These are phyloP conservation scores for Medauroidea extradentata DNA, from an alignment of 1,140 invertebrate species.

Conservation along the genomic window DNA sequence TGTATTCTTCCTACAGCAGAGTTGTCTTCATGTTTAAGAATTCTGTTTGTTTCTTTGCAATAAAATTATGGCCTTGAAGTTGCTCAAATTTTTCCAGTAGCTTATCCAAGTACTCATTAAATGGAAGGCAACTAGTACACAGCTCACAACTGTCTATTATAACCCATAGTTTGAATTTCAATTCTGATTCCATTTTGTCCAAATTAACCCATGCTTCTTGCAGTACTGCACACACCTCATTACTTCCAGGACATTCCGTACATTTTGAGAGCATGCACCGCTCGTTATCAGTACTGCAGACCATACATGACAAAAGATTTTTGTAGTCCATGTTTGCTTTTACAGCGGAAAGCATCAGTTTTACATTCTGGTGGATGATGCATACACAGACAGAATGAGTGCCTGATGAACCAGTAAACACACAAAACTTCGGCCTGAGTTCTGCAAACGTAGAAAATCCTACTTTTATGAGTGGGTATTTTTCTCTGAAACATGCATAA, in stretches of 20 bases:
- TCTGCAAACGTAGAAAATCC: constrained; percentile 12
- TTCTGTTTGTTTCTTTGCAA: no score
- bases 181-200: constrained; percentile 7
- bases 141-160: background rate
- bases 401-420: no score
- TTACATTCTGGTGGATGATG: constrained; percentile 20
- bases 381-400: constrained; percentile 20
- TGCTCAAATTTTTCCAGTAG: constrained; percentile 4
- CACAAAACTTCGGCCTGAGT: constrained; percentile 17
- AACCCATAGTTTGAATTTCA: constrained; percentile 8
- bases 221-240: constrained; percentile 2
- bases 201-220: constrained; percentile 2
- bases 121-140: background rate
- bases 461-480: constrained; percentile 18
- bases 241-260: constrained; percentile 3
- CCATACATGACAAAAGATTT: constrained; percentile 1
- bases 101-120: constrained; percentile 12
- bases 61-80: no score
- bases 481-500: constrained; percentile 21
- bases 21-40: no score
- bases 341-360: constrained; percentile 24
- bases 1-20: no score
- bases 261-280: constrained; percentile 7
- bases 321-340: constrained; percentile 8
- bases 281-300: constrained; percentile 9